A percentile compares a stretch with the other conserved stretches of the same genome.
These are phyloP conservation scores for Nothoprocta perdicaria DNA, from an alignment of 2,113 vertebrate species.

Conservation along the genomic window DNA sequence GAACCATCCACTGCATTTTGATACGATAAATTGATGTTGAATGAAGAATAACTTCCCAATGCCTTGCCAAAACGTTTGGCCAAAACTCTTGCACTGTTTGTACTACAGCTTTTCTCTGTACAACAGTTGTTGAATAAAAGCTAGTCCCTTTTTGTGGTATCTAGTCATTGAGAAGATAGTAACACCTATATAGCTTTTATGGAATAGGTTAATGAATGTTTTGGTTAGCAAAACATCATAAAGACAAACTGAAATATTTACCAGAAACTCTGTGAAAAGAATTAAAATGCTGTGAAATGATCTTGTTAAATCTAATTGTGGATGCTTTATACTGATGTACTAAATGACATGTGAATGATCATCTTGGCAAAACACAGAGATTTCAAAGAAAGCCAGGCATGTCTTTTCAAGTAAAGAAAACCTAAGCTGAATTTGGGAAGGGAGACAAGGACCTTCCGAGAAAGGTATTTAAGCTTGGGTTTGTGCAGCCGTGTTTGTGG, in stretches of 20 bases:
- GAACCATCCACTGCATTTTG: neutral
- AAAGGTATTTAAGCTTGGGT: neutral
- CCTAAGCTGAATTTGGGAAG: neutral
- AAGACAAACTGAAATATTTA: neutral
- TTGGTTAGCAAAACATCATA: neutral
- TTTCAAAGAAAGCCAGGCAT: neutral
- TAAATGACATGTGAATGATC: neutral
- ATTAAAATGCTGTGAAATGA: neutral
- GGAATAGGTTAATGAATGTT: neutral
- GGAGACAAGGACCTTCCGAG: neutral
- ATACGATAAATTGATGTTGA: neutral
- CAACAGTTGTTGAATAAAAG: neutral
- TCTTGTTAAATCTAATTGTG: fast-evolving
- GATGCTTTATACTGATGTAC: neutral
- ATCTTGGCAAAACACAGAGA: neutral
- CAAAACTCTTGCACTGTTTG: neutral
- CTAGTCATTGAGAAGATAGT: neutral
- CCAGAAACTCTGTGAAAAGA: neutral
- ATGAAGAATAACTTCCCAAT: neutral
- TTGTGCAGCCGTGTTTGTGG: neutral
- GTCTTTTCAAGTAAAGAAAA: neutral
- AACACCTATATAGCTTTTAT: neutral
- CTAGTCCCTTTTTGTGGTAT: neutral
- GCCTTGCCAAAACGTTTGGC: neutral
- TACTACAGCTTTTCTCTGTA: neutral